Base-by-base conservation (phyloP, 2,888 invertebrate genomes). In the Strigamia maritima region DNA sequence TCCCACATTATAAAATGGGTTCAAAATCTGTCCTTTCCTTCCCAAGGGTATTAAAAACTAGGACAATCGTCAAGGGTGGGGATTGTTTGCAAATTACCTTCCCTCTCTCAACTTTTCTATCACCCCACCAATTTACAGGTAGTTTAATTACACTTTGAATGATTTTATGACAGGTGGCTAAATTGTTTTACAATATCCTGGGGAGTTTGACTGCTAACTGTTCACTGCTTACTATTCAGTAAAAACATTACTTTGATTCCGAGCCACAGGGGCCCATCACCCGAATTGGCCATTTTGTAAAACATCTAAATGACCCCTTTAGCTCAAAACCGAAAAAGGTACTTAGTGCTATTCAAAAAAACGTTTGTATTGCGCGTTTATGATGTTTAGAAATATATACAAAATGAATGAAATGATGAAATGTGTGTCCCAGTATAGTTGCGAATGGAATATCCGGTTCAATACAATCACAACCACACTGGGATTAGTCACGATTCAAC, bases 91-190 rank as follows among this genome's bases (percentile, higher is more conserved):
- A 70, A 70, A 70, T 70, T 26, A 70, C 70, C 70, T 28, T 70
- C 70, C 14, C 70, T 26, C 70, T 70, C 28, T 70, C 19, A n/a
- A 54, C 28, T 70, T 28, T 28, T 70, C 70, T n/a, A 28, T 70
- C 70, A 28, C 26, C 70, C 28, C 70, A 28, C 2, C 70, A 70
- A 70, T 70, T 70, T n/a, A 70, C 70, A 70, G 70, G 70, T 70
- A 70, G 70, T 70, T 70, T 70, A 70, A 70, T 70, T 70, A 70
- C 70, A 70, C 70, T 70, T 70, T 70, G 26, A 70, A 70, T 70
- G 70, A 28, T 70, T 70, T 70, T 70, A 70, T 70, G 70, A 70
- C 70, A 70, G 70, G 70, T 70, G 70, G 70, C 70, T 70, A 70
- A 70, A 70, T 70, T 70, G 70, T 70, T 70, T 70, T 70, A 70